Base-by-base conservation (phyloP, 2,797 vertebrate genomes). In the Thunnus albacares region DNA sequence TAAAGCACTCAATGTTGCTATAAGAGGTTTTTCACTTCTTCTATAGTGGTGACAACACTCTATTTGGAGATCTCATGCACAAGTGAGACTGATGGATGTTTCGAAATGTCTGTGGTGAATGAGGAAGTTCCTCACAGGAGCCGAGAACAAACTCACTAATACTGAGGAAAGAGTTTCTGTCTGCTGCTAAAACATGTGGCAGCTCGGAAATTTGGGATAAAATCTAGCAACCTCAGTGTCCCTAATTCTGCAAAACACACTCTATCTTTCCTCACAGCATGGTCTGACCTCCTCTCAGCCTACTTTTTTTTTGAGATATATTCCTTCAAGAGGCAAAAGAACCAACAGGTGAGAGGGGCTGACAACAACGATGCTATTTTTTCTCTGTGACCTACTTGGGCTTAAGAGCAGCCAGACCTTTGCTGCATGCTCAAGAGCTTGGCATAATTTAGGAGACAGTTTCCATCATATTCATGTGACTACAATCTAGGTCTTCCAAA, bases 281-380 rank as follows among this genome's bases (percentile, higher is more conserved):
- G 63, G 52, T 57, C 59, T 81, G 83, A 89, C 91, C 87, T 92
- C 79, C 61, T 85, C 75, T 77, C 66, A 81, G 28, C 88, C 91
- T 88, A 89, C 77, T 87, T 93, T 84, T 55, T 55, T 58, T 18
- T 53, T 77, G 6, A 63, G 7, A 67, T 59, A 38, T 72, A 57
- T 82, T 88, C 24, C 58, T 86, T 85, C 33, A 86, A 86, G 75
- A 75, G 75, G 70, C 64, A 69, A 61, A 68, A 33, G 59, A 71
- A 79, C 41, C 86, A 88, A 92, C 90, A 91, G 88, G 89, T 92
- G 81, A 87, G 82, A 63, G 51, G 60, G 9, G 71, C 79, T 82
- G 89, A 89, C 89, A 94, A 89, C 89, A 90, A 90, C 58, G 71
- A 84, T 81, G 87, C 90, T 93, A 89, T 90, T 91, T 90, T 89